phyloP scores from a whole-genome alignment of 2,113 vertebrate genomes.

The Pygoscelis antarcticus region DNA sequence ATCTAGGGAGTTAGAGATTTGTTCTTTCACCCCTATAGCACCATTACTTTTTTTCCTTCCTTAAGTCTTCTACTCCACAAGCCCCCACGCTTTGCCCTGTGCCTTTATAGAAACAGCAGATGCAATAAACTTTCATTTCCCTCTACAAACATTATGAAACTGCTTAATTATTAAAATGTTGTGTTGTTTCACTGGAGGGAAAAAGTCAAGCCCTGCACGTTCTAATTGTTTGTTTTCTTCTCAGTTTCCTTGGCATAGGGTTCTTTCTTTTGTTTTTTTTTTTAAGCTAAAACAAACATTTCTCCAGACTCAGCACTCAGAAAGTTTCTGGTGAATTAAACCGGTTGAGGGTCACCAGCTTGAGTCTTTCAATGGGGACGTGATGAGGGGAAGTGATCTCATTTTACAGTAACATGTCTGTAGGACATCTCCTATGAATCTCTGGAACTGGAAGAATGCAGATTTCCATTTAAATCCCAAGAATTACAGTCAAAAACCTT shows the following conservation, averaged over 20 bases:
- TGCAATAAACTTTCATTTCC: constrained; percentile 48
- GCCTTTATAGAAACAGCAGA: not conserved
- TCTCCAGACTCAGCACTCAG: not conserved
- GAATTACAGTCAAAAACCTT: not conserved
- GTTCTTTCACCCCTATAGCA: not conserved
- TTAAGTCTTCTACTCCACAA: not conserved
- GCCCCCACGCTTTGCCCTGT: not conserved
- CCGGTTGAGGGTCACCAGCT: not conserved
- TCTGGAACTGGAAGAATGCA: not conserved
- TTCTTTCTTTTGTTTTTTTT: not conserved
- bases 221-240: constrained; percentile 53
- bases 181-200: constrained; percentile 29
- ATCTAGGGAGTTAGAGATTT: not conserved
- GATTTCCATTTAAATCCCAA: not conserved
- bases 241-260: constrained; percentile 9
- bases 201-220: not conserved
- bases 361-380: not conserved
- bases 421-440: not conserved
- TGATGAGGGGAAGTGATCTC: not conserved
- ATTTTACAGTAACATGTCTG: not conserved
- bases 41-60: not conserved
- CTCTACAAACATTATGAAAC: constrained; percentile 35
- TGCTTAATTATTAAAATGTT: constrained; percentile 59
- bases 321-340: not conserved
- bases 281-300: constrained; percentile 19